Conservation (phyloP, 2,797 vertebrate species). For the Lophotriccus pileatus region DNA sequence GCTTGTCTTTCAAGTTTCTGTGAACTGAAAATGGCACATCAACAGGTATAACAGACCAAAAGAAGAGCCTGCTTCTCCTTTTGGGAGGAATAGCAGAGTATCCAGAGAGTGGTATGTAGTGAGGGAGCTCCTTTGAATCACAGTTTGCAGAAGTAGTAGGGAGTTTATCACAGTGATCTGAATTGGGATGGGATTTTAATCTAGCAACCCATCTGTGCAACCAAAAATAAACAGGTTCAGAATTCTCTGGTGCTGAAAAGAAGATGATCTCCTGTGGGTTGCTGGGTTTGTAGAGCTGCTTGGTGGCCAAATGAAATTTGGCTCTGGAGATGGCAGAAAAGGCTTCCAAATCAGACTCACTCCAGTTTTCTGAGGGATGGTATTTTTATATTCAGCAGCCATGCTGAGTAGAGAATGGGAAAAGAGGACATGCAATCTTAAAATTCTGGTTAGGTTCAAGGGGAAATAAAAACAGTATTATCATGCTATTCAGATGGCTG, state of each 20-base stretch:
- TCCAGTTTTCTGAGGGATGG: not conserved
- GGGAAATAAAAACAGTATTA: not conserved
- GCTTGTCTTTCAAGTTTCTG: not conserved
- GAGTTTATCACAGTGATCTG: not conserved
- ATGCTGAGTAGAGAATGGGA: not conserved
- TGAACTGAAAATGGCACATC: not conserved
- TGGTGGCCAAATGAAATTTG: not conserved
- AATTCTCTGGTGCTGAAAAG: not conserved
- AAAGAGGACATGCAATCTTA: not conserved
- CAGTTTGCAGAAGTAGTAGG: not conserved
- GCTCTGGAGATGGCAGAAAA: not conserved
- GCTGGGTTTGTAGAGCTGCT: not conserved
- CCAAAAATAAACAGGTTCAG: not conserved
- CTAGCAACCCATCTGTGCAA: not conserved
- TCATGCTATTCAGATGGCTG: not conserved
- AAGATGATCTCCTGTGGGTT: not conserved
- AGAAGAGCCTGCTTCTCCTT: not conserved
- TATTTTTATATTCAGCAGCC: not conserved
- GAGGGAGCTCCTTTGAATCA: not conserved
- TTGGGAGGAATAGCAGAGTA: not conserved
- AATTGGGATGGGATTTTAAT: not conserved
- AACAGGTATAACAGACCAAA: not conserved
- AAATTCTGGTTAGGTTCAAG: not conserved
- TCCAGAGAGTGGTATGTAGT: not conserved
- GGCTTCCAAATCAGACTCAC: not conserved